Base-by-base conservation (phyloP, 2,888 invertebrate species). In the Danaus chrysippus region DNA sequence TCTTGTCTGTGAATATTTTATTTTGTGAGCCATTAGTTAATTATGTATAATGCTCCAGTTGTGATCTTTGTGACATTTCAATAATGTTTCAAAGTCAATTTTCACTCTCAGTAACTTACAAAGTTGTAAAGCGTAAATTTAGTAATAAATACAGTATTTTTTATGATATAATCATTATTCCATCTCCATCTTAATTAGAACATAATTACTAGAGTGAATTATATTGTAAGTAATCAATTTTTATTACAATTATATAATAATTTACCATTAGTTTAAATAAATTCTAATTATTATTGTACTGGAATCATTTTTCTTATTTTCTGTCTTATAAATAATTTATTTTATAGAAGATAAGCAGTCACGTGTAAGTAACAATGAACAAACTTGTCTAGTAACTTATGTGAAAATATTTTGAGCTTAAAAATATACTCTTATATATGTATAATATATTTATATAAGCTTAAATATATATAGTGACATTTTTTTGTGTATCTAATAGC, bases 131-230 rank as follows among this genome's bases (percentile, higher is more conserved):
- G 10, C n/a, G 57, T 34, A 57, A 34, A n/a, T 58, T 46, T 10
- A 49, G 1, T 41, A 12, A 49, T 43, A 49, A 6, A 49, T 63
- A 60, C 57, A 57, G 54, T 63, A 52, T 59, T 54, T 53, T 53
- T n/a, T 19, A 13, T 19, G 42, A 60, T 49, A 49, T 23, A 10
- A 19, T n/a, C 23, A 17, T 46, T 42, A 46, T 53, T 17, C 6
- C 23, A 34, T 34, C 3, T 34, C 23, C 23, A 34, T 34, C 6
- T 34, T 34, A 34, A 34, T 34, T 34, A 34, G 23, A 34, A 2
- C 6, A 6, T 34, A 34, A 34, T 6, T 23, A 3, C 23, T 23
- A 17, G 46, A 46, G 49, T 49, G 49, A 49, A 49, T 17, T 17
- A 17, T 34, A 49, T 49, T 11, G 17, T 17, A 49, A 49, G 49